These are phyloP conservation scores for Aphidius colemani DNA, from an alignment of 2,888 invertebrate species.

Conservation along the genomic window DNA sequence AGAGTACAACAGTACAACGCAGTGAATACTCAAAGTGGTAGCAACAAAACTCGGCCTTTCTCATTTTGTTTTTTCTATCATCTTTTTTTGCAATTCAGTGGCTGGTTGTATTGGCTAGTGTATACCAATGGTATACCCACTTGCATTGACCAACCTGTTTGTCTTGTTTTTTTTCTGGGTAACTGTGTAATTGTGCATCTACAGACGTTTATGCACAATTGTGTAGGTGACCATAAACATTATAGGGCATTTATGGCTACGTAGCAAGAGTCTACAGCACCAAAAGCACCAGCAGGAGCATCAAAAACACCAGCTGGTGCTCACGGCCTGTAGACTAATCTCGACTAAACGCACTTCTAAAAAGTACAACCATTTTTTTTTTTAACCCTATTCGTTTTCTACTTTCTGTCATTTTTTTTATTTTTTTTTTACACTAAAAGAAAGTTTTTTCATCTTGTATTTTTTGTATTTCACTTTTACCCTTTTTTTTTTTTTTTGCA, in stretches of 20 bases:
- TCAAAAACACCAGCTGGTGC: constrained; percentile 15
- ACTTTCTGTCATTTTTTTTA: not conserved
- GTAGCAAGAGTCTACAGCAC: constrained; percentile 20
- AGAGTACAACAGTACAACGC: constrained; percentile 8
- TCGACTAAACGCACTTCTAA: constrained; percentile 26
- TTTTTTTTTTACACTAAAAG: not conserved
- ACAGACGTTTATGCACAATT: not conserved
- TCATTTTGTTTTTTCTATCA: constrained; percentile 5
- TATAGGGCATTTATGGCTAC: constrained; percentile 24
- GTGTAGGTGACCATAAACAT: not conserved
- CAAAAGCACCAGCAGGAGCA: too few relatives aligned
- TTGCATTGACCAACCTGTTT: constrained; percentile 13
- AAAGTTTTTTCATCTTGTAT: not conserved
- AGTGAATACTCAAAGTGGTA: constrained; percentile 6
- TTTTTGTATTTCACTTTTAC: not conserved
- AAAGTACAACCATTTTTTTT: not conserved
- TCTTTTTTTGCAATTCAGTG: not conserved
- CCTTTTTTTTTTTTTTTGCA: not conserved
- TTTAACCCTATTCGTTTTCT: constrained; percentile 1
- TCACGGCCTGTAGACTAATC: constrained; percentile 29
- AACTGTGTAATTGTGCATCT: not conserved
- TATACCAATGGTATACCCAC: not conserved
- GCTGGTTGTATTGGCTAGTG: too few relatives aligned
- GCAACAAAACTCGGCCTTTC: constrained; percentile 19
- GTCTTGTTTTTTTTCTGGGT: not conserved